A percentile compares a stretch with the other conserved stretches of the same genome.
These are phyloP conservation scores for Tachuris rubrigastra DNA, from an alignment of 2,113 vertebrate species.

Conservation along the genomic window DNA sequence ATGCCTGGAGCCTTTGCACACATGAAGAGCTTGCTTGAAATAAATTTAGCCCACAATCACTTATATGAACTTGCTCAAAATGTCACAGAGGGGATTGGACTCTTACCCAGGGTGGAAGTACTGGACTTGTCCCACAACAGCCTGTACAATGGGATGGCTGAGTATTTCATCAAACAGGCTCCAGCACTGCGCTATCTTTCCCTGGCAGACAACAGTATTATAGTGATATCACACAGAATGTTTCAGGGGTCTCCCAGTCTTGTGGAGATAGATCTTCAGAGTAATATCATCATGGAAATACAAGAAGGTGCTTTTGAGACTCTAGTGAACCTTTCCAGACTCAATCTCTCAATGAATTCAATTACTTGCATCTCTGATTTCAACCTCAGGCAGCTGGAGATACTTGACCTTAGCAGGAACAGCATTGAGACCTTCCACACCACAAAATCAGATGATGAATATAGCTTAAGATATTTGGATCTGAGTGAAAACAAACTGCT, in stretches of 20 bases:
- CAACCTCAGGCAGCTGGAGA: constrained; percentile 81
- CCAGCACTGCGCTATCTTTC: constrained; percentile 81
- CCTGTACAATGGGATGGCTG: constrained; percentile 83
- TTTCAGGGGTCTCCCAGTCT: constrained; percentile 77
- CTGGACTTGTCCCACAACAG: constrained; percentile 90
- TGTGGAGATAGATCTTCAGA: constrained; percentile 84
- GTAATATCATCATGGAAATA: constrained; percentile 94
- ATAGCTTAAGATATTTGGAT: constrained; percentile 80
- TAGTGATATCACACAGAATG: constrained; percentile 76
- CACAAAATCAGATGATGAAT: constrained; percentile 34
- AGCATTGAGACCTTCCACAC: constrained; percentile 89
- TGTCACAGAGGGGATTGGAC: constrained; percentile 70
- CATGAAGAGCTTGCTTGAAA: constrained; percentile 78
- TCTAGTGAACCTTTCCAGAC: constrained; percentile 78
- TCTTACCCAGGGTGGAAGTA: constrained; percentile 73
- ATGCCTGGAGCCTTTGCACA: constrained; percentile 79
- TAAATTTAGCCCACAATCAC: constrained; percentile 86
- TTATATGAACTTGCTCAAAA: constrained; percentile 75
- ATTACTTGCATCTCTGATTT: constrained; percentile 93
- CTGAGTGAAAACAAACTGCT: constrained; percentile 89
- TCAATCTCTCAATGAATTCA: constrained; percentile 93
- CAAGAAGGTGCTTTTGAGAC: constrained; percentile 89
- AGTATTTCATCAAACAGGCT: constrained; percentile 81
- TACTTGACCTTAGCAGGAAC: constrained; percentile 91
- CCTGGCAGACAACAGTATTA: constrained; percentile 89